Conservation (phyloP, 2,888 invertebrate species). For the Caenorhabditis sp. region DNA sequence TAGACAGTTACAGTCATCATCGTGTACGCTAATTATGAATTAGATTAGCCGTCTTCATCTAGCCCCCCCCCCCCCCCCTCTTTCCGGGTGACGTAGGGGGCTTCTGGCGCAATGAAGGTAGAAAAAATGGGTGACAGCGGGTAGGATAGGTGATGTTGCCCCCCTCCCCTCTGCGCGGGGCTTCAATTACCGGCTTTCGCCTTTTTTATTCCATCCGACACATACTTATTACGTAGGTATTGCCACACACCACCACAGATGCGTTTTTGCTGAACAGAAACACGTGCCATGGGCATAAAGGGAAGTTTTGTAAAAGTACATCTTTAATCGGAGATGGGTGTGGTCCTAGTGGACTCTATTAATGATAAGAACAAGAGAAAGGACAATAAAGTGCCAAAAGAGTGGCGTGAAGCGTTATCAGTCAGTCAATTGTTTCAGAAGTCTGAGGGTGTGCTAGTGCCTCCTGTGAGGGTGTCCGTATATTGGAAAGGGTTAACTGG, state of each 20-base stretch:
- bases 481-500: no score
- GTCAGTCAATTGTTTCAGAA: no score
- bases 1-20: conserved; percentile 1
- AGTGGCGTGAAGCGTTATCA: neutral
- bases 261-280: no score
- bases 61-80: neutral
- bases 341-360: neutral
- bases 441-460: no score
- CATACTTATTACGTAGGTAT: conserved; percentile 17
- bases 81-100: conserved; percentile 1
- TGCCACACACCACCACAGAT: no score
- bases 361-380: neutral
- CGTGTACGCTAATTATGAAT: conserved; percentile 3
- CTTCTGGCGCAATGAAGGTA: conserved; percentile 42
- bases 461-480: no score
- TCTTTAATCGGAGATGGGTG: neutral
- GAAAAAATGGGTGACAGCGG: conserved; percentile 22
- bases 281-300: no score
- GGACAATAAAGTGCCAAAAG: no score
- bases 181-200: conserved; percentile 38
- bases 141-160: conserved; percentile 6
- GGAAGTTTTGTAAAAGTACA: neutral
- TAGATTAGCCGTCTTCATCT: neutral
- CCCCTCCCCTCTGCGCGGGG: conserved; percentile 2
- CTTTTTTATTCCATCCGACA: no score